These are phyloP conservation scores for Hofmannophila pseudospretella DNA, from an alignment of 2,888 invertebrate species.

Conservation along the genomic window DNA sequence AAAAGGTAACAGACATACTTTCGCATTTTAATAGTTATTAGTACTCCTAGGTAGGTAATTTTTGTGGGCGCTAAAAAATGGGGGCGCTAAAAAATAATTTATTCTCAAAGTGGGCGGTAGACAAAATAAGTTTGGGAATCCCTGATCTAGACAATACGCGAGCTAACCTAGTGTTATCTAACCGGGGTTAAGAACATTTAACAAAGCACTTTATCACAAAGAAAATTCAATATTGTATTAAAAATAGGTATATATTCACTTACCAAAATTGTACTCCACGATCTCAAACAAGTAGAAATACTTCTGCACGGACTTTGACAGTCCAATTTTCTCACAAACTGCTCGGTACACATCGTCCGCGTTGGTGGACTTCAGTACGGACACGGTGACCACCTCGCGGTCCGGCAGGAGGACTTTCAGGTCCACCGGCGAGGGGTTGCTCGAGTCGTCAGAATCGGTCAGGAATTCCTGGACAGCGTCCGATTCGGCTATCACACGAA, in stretches of 20 bases:
- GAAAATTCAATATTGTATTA: not conserved
- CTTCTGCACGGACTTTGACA: slow-evolving; percentile 88
- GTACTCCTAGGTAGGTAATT: too few species aligned
- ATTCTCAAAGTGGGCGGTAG: too few species aligned
- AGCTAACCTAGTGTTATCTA: too few species aligned
- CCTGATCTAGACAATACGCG: too few species aligned
- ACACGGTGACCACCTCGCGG: slow-evolving; percentile 91
- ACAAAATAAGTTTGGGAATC: too few species aligned
- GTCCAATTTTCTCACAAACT: slow-evolving; percentile 89
- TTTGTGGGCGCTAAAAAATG: too few species aligned
- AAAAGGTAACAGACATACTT: too few species aligned
- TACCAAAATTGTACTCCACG: slow-evolving; percentile 97
- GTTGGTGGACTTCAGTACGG: slow-evolving; percentile 91
- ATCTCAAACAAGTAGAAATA: slow-evolving; percentile 98
- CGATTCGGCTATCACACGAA: slow-evolving; percentile 97
- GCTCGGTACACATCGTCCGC: slow-evolving; percentile 94
- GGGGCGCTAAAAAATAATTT: too few species aligned
- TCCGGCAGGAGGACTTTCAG: slow-evolving; percentile 92
- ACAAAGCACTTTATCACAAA: too few species aligned
- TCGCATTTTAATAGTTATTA: too few species aligned
- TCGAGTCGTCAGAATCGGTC: slow-evolving; percentile 92
- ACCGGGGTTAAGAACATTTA: too few species aligned
- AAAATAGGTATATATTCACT: too few species aligned
- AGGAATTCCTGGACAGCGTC: slow-evolving; percentile 98
- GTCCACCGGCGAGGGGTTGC: slow-evolving; percentile 85